phyloP scores from a whole-genome alignment of 2,888 invertebrate genomes.

The Uropetala carovei region DNA sequence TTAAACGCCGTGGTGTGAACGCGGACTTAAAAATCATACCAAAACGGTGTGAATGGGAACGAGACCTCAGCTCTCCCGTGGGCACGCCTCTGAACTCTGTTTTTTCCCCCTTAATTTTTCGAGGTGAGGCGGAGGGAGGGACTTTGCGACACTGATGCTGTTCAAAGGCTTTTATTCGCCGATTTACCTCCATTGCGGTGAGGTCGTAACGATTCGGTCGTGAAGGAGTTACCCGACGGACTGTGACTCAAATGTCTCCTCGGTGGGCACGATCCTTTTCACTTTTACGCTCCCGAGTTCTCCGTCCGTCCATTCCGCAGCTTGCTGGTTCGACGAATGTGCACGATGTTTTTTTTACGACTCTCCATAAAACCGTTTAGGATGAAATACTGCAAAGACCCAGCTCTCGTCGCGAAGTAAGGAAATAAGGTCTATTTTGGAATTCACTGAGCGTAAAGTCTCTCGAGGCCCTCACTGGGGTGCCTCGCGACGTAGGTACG shows the following conservation, averaged over 20 bases:
- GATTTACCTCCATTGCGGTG: not conserved
- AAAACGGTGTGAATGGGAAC: not conserved
- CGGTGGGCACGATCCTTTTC: not conserved
- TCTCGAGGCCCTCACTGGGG: not conserved
- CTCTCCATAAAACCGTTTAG: not conserved
- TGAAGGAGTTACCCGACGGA: constrained; percentile 4
- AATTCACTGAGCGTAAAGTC: constrained; percentile 8
- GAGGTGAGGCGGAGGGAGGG: not conserved
- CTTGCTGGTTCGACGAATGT: too few species aligned
- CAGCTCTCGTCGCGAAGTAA: not conserved
- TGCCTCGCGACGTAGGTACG: not conserved
- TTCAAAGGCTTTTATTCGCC: not conserved
- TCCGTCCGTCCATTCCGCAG: too few species aligned
- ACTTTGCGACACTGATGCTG: not conserved
- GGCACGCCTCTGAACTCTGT: not conserved
- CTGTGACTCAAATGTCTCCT: constrained; percentile 16
- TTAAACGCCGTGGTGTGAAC: not conserved
- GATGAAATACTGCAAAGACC: not conserved
- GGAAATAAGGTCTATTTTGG: not conserved
- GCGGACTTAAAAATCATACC: not conserved
- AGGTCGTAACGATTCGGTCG: constrained; percentile 32
- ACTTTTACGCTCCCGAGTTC: too few species aligned
- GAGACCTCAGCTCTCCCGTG: not conserved
- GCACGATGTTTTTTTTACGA: too few species aligned
- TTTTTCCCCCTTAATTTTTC: not conserved